Conservation (phyloP, 2,113 vertebrate species). For the Notarius lentiginosus region DNA sequence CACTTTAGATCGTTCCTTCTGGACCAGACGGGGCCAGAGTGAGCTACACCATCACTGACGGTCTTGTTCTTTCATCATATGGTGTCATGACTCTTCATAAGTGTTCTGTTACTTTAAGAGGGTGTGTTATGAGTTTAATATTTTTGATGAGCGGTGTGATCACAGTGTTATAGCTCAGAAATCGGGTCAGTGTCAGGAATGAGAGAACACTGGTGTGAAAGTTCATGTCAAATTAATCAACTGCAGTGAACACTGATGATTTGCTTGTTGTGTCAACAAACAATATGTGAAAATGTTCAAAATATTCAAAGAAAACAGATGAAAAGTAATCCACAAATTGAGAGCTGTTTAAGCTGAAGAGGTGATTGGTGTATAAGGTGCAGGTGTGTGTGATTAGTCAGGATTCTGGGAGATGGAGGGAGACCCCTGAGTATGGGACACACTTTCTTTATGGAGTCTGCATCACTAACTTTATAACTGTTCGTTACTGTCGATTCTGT, state of each 20-base stretch:
- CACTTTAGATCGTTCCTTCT: no score
- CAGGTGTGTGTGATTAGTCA: not conserved
- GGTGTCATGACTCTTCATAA: not conserved
- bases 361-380: not conserved
- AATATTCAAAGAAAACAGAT: no score
- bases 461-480: no score
- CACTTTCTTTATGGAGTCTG: not conserved
- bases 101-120: not conserved
- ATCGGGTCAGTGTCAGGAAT: not conserved
- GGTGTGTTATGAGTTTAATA: not conserved
- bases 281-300: no score
- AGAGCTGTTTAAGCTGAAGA: no score
- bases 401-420: not conserved
- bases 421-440: not conserved
- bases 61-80: not conserved
- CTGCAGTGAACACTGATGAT: no score
- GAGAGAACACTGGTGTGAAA: not conserved
- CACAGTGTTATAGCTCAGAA: not conserved
- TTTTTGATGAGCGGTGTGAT: not conserved
- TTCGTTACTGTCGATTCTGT: not conserved
- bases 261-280: no score
- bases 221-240: not conserved
- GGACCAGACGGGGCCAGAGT: no score
- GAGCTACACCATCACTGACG: no score
- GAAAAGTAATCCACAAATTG: no score